phyloP scores from a whole-genome alignment of 2,888 invertebrate genomes.

The Andrena haemorrhoa region DNA sequence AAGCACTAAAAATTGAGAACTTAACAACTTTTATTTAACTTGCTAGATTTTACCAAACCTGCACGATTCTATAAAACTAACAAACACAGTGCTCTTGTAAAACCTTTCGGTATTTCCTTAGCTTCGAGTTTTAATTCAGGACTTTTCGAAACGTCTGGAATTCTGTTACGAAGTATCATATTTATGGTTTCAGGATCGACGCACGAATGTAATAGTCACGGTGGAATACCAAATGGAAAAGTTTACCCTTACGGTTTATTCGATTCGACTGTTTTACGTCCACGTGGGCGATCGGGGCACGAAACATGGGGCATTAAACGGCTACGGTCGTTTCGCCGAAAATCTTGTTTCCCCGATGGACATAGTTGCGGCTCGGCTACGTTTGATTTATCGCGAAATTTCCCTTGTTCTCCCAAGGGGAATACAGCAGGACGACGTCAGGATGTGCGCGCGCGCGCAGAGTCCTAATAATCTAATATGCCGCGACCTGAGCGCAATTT shows the following conservation, averaged over 20 bases:
- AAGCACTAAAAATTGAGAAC: too few species aligned
- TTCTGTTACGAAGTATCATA: too few species aligned
- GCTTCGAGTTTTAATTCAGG: too few species aligned
- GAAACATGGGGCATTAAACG: constrained; percentile 43
- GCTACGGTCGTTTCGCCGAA: constrained; percentile 56
- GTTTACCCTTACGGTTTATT: neutral
- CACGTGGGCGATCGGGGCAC: neutral
- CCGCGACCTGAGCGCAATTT: constrained; percentile 73
- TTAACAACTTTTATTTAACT: neutral
- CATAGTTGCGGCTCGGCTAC: constrained; percentile 45
- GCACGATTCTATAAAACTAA: too few species aligned
- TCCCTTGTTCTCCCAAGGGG: constrained; percentile 52
- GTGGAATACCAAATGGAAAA: too few species aligned
- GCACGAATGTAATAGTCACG: too few species aligned
- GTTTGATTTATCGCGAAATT: constrained; percentile 74
- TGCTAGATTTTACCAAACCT: neutral
- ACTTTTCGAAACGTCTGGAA: too few species aligned
- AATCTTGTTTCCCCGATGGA: constrained; percentile 63
- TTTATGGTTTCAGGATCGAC: too few species aligned
- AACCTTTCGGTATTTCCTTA: too few species aligned
- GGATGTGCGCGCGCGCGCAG: constrained; percentile 52
- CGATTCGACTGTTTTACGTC: neutral
- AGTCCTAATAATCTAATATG: constrained; percentile 73
- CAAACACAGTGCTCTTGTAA: too few species aligned
- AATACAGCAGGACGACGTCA: constrained; percentile 46